These are phyloP conservation scores for Formicarius rufipectus DNA, from an alignment of 2,113 vertebrate genomes.

Conservation along the genomic window DNA sequence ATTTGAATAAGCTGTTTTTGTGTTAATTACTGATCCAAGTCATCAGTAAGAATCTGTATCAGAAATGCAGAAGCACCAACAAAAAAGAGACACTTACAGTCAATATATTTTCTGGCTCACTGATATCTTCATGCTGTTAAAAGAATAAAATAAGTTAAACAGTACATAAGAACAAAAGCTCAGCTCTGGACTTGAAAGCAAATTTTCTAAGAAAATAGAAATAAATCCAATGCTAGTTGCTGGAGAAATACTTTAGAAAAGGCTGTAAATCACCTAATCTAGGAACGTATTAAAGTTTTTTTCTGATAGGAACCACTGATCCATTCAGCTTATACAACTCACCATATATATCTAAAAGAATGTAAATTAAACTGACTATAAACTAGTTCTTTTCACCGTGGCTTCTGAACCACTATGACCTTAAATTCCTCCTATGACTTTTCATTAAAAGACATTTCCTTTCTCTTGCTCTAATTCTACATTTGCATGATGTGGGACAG, in stretches of 20 bases:
- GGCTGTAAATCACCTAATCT: neutral
- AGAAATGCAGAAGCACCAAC: neutral
- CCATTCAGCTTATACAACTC: neutral
- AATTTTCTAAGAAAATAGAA: neutral
- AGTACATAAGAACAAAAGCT: neutral
- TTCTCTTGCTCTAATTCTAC: neutral
- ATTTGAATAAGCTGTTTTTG: neutral
- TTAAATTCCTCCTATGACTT: neutral
- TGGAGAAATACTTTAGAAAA: neutral
- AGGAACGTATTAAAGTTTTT: neutral
- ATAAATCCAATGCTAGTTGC: neutral
- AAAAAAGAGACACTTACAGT: constrained; percentile 39
- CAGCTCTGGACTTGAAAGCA: neutral
- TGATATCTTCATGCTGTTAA: constrained; percentile 43
- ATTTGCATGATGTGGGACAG: neutral
- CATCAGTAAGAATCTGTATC: neutral
- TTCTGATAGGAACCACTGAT: neutral
- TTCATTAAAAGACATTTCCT: neutral
- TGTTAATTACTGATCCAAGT: neutral
- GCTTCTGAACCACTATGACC: neutral
- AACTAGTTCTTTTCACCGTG: neutral
- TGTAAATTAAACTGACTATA: neutral
- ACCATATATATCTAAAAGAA: neutral
- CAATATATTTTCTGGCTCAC: neutral
- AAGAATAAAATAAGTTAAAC: constrained; percentile 2